Evolutionary conservation across 2,797 vertebrate species (phyloP).

Genomic region (Pagetopsis macropterus): DNA sequence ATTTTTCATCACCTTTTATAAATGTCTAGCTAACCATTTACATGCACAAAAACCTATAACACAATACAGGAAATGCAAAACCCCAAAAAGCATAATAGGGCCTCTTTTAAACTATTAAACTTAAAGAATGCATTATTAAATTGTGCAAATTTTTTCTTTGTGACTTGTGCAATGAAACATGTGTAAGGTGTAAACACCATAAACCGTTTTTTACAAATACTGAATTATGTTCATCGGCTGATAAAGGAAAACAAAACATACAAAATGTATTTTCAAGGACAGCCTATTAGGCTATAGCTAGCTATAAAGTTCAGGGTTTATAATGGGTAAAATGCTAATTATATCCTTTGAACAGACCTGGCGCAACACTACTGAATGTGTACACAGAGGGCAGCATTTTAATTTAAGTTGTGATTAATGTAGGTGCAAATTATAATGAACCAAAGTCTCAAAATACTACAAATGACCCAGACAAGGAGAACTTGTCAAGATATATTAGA

Average conservation of each 20-base stretch:
- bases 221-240: conserved; percentile 1
- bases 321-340: conserved; percentile 15
- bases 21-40: neutral
- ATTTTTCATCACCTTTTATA: neutral
- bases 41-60: too few relatives aligned
- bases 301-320: conserved; percentile 10
- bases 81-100: too few relatives aligned
- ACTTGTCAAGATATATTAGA: conserved; percentile 70
- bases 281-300: neutral
- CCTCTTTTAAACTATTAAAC: conserved; percentile 4
- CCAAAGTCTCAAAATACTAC: conserved; percentile 60
- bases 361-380: conserved; percentile 19
- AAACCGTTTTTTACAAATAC: conserved; percentile 1
- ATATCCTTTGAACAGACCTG: conserved; percentile 16
- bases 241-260: neutral
- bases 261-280: conserved; percentile 10
- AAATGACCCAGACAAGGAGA: conserved; percentile 69
- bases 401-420: conserved; percentile 55
- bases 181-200: neutral
- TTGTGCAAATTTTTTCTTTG: neutral
- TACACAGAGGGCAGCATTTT: conserved; percentile 27
- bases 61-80: too few relatives aligned
- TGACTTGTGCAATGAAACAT: conserved; percentile 4
- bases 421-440: conserved; percentile 51
- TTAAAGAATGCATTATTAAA: conserved; percentile 18